phyloP scores from a whole-genome alignment of 2,113 vertebrate species.

The Peucedramus taeniatus region DNA sequence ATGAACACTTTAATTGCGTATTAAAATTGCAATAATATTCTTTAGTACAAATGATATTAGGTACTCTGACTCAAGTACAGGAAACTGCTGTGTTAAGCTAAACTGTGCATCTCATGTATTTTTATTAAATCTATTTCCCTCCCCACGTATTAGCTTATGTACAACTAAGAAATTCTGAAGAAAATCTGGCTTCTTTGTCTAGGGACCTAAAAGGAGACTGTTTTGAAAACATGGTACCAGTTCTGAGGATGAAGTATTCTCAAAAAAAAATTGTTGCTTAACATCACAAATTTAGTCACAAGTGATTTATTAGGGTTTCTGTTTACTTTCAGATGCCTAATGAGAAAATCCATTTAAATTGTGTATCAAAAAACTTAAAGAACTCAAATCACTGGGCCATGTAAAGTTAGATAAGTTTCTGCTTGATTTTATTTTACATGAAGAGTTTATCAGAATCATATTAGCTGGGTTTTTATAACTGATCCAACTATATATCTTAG shows the following conservation, averaged over 20 bases:
- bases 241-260: background rate
- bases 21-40: background rate
- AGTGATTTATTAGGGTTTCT: background rate
- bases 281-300: background rate
- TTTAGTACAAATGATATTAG: background rate
- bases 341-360: background rate
- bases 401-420: background rate
- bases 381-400: background rate
- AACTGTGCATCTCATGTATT: background rate
- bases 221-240: background rate
- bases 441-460: background rate
- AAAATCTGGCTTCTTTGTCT: background rate
- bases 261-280: background rate
- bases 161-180: constrained; percentile 20
- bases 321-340: background rate
- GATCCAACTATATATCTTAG: background rate
- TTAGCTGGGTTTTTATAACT: constrained; percentile 8
- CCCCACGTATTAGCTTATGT: background rate
- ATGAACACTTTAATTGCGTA: background rate
- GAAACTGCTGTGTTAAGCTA: background rate
- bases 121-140: constrained; percentile 8
- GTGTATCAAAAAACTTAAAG: background rate
- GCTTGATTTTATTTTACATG: background rate
- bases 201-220: background rate
- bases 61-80: background rate